A percentile compares a stretch with the other conserved stretches of the same genome.
These are phyloP conservation scores for Chionomys nivalis DNA, from an alignment of 2,113 vertebrate genomes.

Conservation along the genomic window DNA sequence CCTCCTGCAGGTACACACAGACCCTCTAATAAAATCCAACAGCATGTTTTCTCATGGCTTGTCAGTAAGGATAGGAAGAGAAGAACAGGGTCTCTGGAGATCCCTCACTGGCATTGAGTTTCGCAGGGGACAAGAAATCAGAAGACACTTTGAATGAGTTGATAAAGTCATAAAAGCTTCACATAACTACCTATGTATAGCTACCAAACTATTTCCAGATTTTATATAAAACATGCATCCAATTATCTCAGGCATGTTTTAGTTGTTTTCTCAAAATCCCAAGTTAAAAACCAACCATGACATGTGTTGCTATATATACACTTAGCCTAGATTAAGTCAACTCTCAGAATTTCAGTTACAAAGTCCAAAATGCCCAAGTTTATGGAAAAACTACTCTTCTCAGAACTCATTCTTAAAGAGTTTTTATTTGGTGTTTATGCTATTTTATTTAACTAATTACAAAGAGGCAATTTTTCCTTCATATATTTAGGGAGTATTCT, in stretches of 20 bases:
- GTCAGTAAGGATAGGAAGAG: neutral
- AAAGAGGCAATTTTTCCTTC: neutral
- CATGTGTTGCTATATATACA: neutral
- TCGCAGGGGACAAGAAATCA: neutral
- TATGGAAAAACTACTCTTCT: neutral
- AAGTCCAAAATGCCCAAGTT: neutral
- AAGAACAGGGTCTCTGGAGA: neutral
- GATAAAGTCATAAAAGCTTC: neutral
- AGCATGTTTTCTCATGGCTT: neutral
- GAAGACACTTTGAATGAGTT: neutral
- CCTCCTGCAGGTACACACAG: neutral
- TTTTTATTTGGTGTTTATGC: neutral
- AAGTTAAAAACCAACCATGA: neutral
- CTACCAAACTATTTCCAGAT: slow-evolving; percentile 15
- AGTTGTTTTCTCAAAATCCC: slow-evolving; percentile 1
- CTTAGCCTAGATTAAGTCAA: neutral
- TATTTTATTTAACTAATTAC: neutral
- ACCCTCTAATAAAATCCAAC: neutral
- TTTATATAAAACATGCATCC: neutral
- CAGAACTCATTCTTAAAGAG: neutral
- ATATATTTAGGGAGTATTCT: slow-evolving; percentile 10
- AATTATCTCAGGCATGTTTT: neutral
- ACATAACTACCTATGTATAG: neutral
- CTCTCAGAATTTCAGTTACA: neutral
- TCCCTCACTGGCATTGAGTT: neutral